Evolutionary conservation across 2,888 invertebrate species (phyloP), one percentile per base, ranked within the genome.

Genomic region (Apamea crenata): DNA sequence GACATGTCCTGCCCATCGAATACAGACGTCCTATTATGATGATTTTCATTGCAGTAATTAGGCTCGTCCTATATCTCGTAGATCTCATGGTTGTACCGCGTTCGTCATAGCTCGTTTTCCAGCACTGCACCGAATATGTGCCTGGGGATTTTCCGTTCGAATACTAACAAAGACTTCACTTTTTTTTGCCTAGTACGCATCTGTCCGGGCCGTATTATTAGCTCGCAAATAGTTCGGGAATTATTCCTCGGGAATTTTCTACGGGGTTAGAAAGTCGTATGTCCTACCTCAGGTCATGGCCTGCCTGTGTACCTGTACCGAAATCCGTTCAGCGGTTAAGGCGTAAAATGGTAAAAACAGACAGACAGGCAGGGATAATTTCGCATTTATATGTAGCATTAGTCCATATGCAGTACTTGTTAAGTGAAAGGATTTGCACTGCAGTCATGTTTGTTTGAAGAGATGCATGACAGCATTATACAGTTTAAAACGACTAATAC

Each of bases 391-490:
- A n/a, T n/a, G n/a, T n/a, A 29, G 25, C 21, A 69, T 70, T 56
- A 70, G 16, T 32, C n/a, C n/a, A n/a, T n/a, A 32, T 16, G 50
- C 25, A 70, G 25, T 70, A 10, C 50, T 8, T 10, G 32, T 59
- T 56, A 56, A 70, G 32, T n/a, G 40, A 78, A 77, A 65, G 18
- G 53, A 72, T 40, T 80, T 61, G 36, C n/a, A 63, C n/a, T 44
- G 50, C 50, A 40, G 40, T n/a, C 78, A 78, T 78, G 81, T 80
- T 40, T 63, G 18, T 47, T 56, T 44, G 14, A 82, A 50, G 25
- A 75, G 75, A 82, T 40, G 16, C 74, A 40, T 36, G 53, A 47
- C 29, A 16, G 36, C 56, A 82, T 79, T 81, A 40, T 71, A 78
- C 71, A n/a, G 61, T 65, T 74, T 47, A 18, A 47, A 65, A 16